Evolutionary conservation across 2,113 vertebrate genomes (phyloP).

Genomic region (Paradoxurus hermaphroditus): DNA sequence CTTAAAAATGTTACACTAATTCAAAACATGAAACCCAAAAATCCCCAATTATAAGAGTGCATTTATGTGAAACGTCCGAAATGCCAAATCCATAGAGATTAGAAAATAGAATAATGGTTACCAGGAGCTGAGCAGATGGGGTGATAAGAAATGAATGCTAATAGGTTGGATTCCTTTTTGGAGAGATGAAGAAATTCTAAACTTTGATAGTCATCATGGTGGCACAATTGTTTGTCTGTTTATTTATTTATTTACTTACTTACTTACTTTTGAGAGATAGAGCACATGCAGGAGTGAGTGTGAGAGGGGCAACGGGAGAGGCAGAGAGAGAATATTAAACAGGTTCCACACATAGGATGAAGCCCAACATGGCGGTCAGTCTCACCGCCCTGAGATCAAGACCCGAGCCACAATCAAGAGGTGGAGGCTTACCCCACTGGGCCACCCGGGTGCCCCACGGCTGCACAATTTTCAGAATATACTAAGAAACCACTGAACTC

Average conservation of each 20-base stretch:
- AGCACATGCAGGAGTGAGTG: too few species aligned
- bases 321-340: too few species aligned
- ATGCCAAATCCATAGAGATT: neutral
- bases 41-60: neutral
- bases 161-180: too few species aligned
- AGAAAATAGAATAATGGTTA: neutral
- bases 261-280: too few species aligned
- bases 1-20: neutral
- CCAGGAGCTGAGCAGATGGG: neutral
- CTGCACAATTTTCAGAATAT: neutral
- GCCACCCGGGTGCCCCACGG: too few species aligned
- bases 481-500: neutral
- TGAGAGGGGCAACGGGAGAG: too few species aligned
- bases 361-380: too few species aligned
- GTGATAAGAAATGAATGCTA: neutral
- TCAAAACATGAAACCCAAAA: neutral
- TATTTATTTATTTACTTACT: too few species aligned
- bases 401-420: too few species aligned
- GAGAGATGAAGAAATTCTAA: neutral
- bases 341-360: too few species aligned
- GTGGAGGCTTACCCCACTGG: too few species aligned
- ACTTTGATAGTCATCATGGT: neutral
- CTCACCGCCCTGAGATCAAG: too few species aligned
- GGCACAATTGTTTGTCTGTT: neutral
- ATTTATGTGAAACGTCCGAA: neutral